phyloP scores from a whole-genome alignment of 1,140 invertebrate genomes.

The Rhynchophorus ferrugineus region DNA sequence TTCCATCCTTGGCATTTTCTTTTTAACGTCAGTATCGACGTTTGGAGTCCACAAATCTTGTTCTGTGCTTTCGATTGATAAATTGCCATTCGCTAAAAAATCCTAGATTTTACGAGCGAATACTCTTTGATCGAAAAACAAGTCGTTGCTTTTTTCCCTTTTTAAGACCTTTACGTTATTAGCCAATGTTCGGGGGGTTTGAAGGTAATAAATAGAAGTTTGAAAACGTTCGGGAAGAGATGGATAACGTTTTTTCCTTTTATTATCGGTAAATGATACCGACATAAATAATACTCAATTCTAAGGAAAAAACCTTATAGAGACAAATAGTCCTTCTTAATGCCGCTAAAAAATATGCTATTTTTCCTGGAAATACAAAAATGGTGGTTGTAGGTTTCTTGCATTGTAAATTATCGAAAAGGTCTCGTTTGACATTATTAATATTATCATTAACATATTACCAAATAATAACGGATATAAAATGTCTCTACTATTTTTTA shows the following conservation, averaged over 20 bases:
- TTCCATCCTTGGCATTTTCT: constrained; percentile 1
- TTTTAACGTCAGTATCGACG: not conserved
- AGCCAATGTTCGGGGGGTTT: not conserved
- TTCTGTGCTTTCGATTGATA: constrained; percentile 9
- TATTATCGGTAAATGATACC: no score
- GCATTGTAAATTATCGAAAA: no score
- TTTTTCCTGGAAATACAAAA: no score
- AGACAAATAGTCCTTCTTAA: no score
- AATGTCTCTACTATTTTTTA: no score
- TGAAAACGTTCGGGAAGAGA: not conserved
- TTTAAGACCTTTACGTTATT: not conserved
- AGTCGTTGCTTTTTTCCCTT: not conserved
- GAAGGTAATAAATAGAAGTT: not conserved
- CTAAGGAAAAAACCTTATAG: no score
- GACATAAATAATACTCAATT: no score
- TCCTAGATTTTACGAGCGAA: constrained; percentile 12
- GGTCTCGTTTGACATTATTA: no score
- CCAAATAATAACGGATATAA: no score
- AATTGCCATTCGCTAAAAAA: constrained; percentile 11
- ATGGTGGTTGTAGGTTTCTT: no score
- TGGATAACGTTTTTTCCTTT: not conserved
- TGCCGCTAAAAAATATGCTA: no score
- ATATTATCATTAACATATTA: no score
- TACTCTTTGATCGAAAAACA: constrained; percentile 6
- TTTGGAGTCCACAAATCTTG: not conserved